phyloP scores from a whole-genome alignment of 2,888 invertebrate genomes.

The Synanthedon vespiformis region DNA sequence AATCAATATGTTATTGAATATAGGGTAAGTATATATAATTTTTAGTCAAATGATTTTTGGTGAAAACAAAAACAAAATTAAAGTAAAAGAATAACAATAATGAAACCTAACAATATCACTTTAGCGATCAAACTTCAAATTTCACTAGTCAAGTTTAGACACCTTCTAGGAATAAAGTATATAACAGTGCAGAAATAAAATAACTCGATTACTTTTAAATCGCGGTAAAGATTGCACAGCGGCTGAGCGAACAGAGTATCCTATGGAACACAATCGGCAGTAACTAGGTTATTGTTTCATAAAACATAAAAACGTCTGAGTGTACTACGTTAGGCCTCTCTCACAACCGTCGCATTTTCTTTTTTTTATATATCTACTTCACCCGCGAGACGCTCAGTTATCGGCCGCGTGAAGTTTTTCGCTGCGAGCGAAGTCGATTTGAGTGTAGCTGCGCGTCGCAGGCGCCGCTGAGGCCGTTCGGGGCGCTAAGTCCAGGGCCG shows the following conservation, averaged over 20 bases:
- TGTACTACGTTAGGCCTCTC: constrained; percentile 62
- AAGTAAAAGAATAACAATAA: constrained; percentile 8
- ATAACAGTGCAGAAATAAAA: constrained; percentile 49
- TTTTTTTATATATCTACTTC: neutral
- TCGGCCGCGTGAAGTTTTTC: constrained; percentile 45
- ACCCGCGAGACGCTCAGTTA: constrained; percentile 5
- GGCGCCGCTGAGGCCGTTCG: constrained; percentile 38
- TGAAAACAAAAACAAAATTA: neutral
- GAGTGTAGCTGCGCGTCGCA: constrained; percentile 75
- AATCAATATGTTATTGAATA: too few relatives aligned
- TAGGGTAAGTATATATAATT: too few relatives aligned
- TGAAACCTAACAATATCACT: constrained; percentile 5
- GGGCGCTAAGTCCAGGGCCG: constrained; percentile 56
- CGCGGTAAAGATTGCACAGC: constrained; percentile 36
- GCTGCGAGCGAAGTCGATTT: constrained; percentile 83
- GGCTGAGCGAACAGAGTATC: constrained; percentile 37
- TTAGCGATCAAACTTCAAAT: too few relatives aligned
- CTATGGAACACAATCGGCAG: constrained; percentile 63
- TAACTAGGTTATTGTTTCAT: constrained; percentile 24
- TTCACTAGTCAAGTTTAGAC: constrained; percentile 8
- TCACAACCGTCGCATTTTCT: constrained; percentile 60
- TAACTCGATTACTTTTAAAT: constrained; percentile 25
- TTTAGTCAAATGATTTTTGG: too few relatives aligned
- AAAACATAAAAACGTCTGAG: constrained; percentile 40
- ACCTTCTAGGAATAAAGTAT: constrained; percentile 15